Percentiles rank a stretch among this genome's conserved stretches.
Conservation (phyloP, 1,140 invertebrate species). For the Zaprionus capensis region DNA sequence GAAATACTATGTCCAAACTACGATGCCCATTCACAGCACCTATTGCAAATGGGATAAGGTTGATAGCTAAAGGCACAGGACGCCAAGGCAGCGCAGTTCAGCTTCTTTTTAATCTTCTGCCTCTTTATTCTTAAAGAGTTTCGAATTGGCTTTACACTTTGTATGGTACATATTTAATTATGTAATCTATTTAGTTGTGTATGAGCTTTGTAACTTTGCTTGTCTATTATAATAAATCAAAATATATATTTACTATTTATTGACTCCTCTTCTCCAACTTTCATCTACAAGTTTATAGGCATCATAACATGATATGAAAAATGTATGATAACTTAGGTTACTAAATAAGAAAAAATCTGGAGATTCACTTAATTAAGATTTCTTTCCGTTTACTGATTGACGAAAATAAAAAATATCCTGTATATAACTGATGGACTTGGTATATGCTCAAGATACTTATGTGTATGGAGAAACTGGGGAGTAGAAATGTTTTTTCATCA, state of each 20-base stretch:
- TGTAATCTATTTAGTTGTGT: no score
- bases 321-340: neutral
- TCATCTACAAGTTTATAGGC: neutral
- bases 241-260: neutral
- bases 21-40: neutral
- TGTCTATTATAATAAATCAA: no score
- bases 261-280: neutral
- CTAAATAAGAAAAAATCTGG: neutral
- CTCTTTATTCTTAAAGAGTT: no score
- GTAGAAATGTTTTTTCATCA: slow-evolving; percentile 11
- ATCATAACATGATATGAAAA: neutral
- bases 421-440: neutral
- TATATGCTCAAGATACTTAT: slow-evolving; percentile 6
- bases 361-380: neutral
- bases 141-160: no score
- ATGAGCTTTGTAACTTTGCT: no score
- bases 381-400: neutral
- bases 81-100: neutral
- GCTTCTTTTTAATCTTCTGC: neutral
- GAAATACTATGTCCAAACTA: neutral
- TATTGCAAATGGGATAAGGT: neutral
- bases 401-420: neutral
- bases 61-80: neutral
- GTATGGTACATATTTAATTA: no score
- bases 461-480: neutral